Base-by-base conservation (phyloP, 2,888 invertebrate species). In the Apantesis nais region DNA sequence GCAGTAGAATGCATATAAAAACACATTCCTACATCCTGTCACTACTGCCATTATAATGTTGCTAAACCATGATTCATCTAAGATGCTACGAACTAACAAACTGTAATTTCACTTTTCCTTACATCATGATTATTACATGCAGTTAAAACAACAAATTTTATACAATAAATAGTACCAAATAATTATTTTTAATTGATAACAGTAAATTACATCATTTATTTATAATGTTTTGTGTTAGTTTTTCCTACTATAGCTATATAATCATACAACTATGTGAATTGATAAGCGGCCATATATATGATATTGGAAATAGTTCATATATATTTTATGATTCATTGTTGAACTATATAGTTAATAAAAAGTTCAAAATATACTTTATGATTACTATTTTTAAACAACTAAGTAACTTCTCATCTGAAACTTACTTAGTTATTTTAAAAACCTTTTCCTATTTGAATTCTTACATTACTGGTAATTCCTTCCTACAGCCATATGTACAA, bases 261-360 rank as follows among this genome's bases (percentile, higher is more conserved):
- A 67, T 67, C 48, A 62, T 25, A 19, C 31, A 25, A 55, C 31
- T 62, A 67, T 55, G 61, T 67, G 66, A 25, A 66, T 74, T 76
- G 81, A 80, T 79, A 78, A 71, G 76, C 72, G 65, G 66, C 14
- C 71, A 71, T 34, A 52, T 11, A 22, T 52, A 16, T 61, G 60
- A 67, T 65, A 31, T 22, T 7, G 34, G n/a, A 48, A 34, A 37
- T 67, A 67, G 67, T 22, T 48, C 37, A 52, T 34, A 34, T 25
- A 68, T 52, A 52, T 48, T 48, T 31, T 44, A 67, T 67, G 44
- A 67, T 3, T 61, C 44, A 67, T 14, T 29, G 60, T 41, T 41
- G 39, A 39, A 16, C 16, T 34, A 29, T 39, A 22, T 7, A 48
- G 22, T 48, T 0, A 48, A n/a, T 22, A 48, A 48, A 48, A 48